phyloP scores from a whole-genome alignment of 2,113 vertebrate species.

The Otus sunia region DNA sequence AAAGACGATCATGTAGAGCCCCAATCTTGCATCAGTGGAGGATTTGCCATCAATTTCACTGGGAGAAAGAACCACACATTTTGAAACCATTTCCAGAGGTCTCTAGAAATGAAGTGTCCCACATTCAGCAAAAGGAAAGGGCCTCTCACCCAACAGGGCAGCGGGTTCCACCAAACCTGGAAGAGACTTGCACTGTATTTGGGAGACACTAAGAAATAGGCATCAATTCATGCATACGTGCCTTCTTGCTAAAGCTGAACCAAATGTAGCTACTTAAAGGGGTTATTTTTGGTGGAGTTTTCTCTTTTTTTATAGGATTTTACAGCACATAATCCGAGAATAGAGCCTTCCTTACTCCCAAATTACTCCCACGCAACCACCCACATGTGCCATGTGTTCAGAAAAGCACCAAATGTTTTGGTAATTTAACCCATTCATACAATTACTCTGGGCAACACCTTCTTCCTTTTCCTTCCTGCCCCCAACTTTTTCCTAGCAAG shows the following conservation, averaged over 20 bases:
- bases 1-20: fast-evolving
- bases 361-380: slow-evolving; percentile 31
- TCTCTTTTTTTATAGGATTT: not conserved
- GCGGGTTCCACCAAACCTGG: not conserved
- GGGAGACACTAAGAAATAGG: not conserved
- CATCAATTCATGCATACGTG: not conserved
- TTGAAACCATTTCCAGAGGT: not conserved
- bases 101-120: not conserved
- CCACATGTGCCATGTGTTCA: slow-evolving; percentile 15
- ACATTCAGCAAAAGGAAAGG: not conserved
- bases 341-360: slow-evolving; percentile 31
- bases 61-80: not conserved
- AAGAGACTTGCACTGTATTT: not conserved
- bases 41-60: not conserved
- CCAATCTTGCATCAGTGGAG: not conserved
- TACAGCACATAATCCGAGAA: slow-evolving; percentile 1
- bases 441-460: not conserved
- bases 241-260: not conserved
- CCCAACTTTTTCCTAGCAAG: not conserved
- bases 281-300: slow-evolving; percentile 15
- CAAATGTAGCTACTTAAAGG: not conserved
- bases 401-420: slow-evolving; percentile 16
- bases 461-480: not conserved
- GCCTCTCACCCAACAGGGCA: not conserved
- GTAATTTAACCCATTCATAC: not conserved